Percentiles rank a stretch among this genome's conserved stretches.
phyloP scores from a whole-genome alignment of 2,113 vertebrate genomes.

The Choloepus hoffmanni region DNA sequence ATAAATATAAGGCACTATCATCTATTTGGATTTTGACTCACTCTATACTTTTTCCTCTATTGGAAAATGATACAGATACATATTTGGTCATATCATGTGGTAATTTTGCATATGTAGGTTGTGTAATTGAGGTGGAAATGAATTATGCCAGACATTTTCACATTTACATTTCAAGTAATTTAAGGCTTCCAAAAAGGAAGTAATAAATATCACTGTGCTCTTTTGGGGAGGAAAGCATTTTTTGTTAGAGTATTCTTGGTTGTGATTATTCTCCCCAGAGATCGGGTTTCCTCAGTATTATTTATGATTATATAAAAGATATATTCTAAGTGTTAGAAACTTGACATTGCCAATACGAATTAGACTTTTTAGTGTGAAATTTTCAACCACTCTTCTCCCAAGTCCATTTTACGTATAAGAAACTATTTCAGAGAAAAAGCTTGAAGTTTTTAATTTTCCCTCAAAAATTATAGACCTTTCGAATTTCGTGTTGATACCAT shows the following conservation, averaged over 20 bases:
- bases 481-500: not conserved
- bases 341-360: slow-evolving; percentile 1
- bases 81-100: not conserved
- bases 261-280: not conserved
- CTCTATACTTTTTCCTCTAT: not conserved
- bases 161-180: slow-evolving; percentile 31
- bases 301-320: slow-evolving; percentile 37
- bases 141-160: slow-evolving; percentile 38
- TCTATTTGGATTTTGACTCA: not conserved
- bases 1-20: not conserved
- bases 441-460: slow-evolving; percentile 43
- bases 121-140: slow-evolving; percentile 2
- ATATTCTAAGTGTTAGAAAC: slow-evolving; percentile 15
- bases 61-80: not conserved
- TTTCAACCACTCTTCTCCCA: not conserved
- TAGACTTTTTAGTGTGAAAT: not conserved
- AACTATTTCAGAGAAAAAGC: slow-evolving; percentile 29
- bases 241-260: not conserved
- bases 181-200: not conserved
- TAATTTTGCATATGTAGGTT: not conserved
- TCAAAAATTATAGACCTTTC: slow-evolving; percentile 17
- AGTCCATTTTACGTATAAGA: not conserved
- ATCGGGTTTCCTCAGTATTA: not conserved
- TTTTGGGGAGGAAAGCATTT: not conserved
- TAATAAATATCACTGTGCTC: not conserved